These are phyloP conservation scores for Tridacna crocea DNA, from an alignment of 2,888 invertebrate species.

Conservation along the genomic window DNA sequence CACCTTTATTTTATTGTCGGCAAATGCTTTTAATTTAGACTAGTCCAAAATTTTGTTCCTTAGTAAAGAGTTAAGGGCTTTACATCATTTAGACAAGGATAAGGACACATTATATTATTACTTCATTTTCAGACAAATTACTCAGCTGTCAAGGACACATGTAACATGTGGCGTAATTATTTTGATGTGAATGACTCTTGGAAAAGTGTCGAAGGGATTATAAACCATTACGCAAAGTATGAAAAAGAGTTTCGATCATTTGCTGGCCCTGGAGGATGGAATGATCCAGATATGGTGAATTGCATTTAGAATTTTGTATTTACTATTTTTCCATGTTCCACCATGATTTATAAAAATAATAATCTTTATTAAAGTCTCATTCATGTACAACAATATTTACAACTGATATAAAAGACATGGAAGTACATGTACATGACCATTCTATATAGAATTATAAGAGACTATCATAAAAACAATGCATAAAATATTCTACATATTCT, in stretches of 20 bases:
- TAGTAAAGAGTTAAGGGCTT: no score
- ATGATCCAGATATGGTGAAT: conserved; percentile 97
- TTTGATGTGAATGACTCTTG: conserved; percentile 98
- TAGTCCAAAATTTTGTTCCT: no score
- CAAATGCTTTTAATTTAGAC: no score
- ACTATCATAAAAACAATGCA: no score
- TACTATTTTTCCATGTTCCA: not conserved
- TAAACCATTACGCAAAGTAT: conserved; percentile 97
- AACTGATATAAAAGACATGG: no score
- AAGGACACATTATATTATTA: not conserved
- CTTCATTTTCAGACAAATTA: conserved; percentile 90
- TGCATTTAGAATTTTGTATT: not conserved
- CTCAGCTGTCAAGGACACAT: conserved; percentile 88
- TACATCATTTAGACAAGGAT: no score
- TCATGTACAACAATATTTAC: no score
- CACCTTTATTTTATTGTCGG: no score
- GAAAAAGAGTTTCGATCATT: conserved; percentile 94
- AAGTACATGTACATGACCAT: no score
- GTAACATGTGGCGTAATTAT: conserved; percentile 97
- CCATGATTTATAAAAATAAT: not conserved
- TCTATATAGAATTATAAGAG: no score
- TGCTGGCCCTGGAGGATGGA: conserved; percentile 98
- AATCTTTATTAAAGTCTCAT: no score
- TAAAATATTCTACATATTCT: no score
- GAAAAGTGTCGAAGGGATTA: conserved; percentile 94